phyloP scores from a whole-genome alignment of 2,113 vertebrate genomes.

The Tonatia bakeri region DNA sequence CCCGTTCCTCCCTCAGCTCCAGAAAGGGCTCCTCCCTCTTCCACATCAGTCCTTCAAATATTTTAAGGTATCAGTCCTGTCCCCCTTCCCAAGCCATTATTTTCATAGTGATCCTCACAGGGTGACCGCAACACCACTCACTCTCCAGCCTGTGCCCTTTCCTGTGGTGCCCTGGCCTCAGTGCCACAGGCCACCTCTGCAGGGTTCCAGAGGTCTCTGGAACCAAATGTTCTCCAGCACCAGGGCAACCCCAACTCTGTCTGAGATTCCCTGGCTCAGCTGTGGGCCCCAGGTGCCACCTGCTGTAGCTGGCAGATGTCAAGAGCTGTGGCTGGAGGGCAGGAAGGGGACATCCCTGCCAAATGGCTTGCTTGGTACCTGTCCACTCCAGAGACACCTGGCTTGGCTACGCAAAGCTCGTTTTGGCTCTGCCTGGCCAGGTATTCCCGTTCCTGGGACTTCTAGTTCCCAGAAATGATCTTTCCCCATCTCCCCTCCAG shows the following conservation, averaged over 20 bases:
- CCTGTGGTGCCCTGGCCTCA: background rate
- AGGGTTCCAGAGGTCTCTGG: constrained; percentile 18
- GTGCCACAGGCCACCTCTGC: background rate
- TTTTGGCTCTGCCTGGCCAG: background rate
- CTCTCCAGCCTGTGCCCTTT: background rate
- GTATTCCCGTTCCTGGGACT: background rate
- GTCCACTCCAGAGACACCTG: background rate
- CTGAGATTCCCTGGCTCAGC: background rate
- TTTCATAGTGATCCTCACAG: background rate
- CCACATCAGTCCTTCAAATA: background rate
- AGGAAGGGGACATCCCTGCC: background rate
- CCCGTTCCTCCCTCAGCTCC: background rate
- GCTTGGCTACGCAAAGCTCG: background rate
- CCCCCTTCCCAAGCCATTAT: background rate
- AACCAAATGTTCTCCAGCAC: constrained; percentile 36
- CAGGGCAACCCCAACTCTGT: background rate
- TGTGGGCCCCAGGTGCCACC: background rate
- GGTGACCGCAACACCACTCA: background rate
- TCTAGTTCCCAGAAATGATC: background rate
- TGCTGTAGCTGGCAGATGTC: background rate
- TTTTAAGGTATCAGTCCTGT: background rate
- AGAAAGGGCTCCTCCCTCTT: background rate
- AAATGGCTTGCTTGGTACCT: background rate
- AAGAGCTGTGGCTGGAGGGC: background rate
- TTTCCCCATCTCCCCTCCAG: background rate